Conservation (phyloP, 1,140 invertebrate genomes). For the Drosophila pallidifrons region DNA sequence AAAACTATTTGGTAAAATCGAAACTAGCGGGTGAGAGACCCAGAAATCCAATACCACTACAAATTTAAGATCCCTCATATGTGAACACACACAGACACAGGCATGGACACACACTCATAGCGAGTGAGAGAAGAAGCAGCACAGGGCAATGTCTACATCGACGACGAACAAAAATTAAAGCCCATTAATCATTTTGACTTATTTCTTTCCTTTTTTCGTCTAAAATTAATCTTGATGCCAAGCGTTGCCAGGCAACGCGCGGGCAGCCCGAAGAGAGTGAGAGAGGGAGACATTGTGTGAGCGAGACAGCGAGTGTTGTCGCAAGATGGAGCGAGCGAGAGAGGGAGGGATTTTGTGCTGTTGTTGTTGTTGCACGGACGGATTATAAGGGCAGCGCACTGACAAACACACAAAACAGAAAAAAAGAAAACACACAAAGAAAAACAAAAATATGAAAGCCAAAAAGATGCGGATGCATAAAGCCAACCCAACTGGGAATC, state of each 20-base stretch:
- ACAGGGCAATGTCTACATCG: constrained; percentile 36
- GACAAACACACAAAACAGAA: constrained; percentile 10
- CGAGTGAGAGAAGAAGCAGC: constrained; percentile 13
- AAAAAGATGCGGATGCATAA: constrained; percentile 49
- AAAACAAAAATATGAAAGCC: constrained; percentile 51
- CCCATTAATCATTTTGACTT: constrained; percentile 84
- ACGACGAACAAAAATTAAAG: constrained; percentile 76
- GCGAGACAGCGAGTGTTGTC: neutral
- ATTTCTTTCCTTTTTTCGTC: constrained; percentile 83
- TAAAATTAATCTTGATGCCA: constrained; percentile 84
- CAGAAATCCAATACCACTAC: constrained; percentile 32
- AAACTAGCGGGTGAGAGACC: constrained; percentile 43
- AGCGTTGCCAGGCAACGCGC: constrained; percentile 62
- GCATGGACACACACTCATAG: constrained; percentile 9
- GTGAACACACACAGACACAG: constrained; percentile 11
- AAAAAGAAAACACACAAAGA: constrained; percentile 24
- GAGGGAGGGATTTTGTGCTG: constrained; percentile 15
- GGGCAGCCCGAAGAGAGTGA: constrained; percentile 14
- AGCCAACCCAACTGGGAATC: constrained; percentile 52
- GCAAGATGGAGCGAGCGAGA: constrained; percentile 26
- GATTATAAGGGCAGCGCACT: constrained; percentile 68
- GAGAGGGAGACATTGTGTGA: constrained; percentile 30
- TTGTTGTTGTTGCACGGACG: constrained; percentile 35
- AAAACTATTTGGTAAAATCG: constrained; percentile 57
- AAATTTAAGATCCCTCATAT: constrained; percentile 10